These are phyloP conservation scores for Conus ventricosus DNA, from an alignment of 1,140 invertebrate species.

Conservation along the genomic window DNA sequence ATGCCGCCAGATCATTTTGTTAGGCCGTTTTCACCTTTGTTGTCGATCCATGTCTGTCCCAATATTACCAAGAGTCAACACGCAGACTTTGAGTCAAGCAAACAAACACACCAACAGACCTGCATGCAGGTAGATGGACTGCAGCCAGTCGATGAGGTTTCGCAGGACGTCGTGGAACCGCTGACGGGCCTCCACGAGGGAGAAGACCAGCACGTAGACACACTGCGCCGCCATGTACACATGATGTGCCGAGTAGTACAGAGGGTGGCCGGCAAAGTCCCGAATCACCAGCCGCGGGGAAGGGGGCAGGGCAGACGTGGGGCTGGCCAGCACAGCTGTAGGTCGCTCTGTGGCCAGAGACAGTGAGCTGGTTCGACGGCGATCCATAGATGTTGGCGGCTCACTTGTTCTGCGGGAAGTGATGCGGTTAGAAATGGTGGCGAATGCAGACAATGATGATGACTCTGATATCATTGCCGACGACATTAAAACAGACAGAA, in stretches of 20 bases:
- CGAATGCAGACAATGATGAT: background rate
- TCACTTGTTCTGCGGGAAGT: background rate
- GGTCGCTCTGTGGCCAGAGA: background rate
- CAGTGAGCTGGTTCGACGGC: background rate
- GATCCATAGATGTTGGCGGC: too few relatives aligned
- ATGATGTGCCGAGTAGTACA: slow-evolving; percentile 56
- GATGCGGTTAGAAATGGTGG: background rate
- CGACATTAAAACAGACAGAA: background rate
- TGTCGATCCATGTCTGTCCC: too few relatives aligned
- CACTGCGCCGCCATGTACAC: slow-evolving; percentile 58
- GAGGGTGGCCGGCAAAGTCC: slow-evolving; percentile 58
- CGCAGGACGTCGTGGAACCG: slow-evolving; percentile 41
- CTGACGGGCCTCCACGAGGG: slow-evolving; percentile 46
- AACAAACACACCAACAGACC: background rate
- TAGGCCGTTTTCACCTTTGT: too few relatives aligned
- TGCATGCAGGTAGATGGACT: slow-evolving; percentile 52
- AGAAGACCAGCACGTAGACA: slow-evolving; percentile 55
- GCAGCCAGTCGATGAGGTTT: slow-evolving; percentile 51
- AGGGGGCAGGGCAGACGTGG: background rate
- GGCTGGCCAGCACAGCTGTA: background rate
- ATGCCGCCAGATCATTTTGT: too few relatives aligned
- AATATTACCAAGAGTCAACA: too few relatives aligned
- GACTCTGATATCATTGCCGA: background rate
- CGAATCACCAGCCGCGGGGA: slow-evolving; percentile 47
- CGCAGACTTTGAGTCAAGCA: too few relatives aligned